Evolutionary conservation across 2,888 invertebrate species (phyloP), one percentile per base, ranked within the genome.

Genomic region (Cataglyphis altisquamis): DNA sequence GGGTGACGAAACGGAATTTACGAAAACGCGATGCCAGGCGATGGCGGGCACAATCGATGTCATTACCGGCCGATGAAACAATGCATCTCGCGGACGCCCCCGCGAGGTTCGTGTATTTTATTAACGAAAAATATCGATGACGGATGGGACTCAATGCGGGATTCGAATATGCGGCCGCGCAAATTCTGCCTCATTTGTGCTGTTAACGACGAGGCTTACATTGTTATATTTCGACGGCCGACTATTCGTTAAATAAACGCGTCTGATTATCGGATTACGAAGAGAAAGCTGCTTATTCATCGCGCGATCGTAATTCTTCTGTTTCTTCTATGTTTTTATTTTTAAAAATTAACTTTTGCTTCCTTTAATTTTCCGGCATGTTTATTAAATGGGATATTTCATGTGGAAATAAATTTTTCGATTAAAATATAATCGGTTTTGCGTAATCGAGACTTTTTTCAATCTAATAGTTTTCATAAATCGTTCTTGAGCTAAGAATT

Each of bases 1-100:
- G 55, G 72, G 21, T 62, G 60, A 80, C 36, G 45, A 80, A 48
- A 80, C 70, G 57, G 45, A 80, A 80, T 80, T 70, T 80, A 80
- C 78, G 78, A 80, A 80, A 80, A 70, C 36, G 78, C 78, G 45
- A 70, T 45, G 25, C 21, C 32, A 29, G 70, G 60, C 45, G 67
- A 57, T 39, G 57, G 32, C 55, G 32, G 41, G 41, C 18, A 80
- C 78, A 80, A 80, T 80, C 78, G 45, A 60, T 62, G 41, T 70
- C 78, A 80, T 80, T 80, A 80, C 60, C 32, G 78, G 41, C 25
- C 36, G 32, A 36, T 60, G 57, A 80, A 80, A 80, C 72, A 70
- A 80, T 70, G 32, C 72, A 80, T 25, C 39, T 32, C 18, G 32
- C 60, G 36, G 39, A 15, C 36, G 41, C n/a, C 55, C 48, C 25